These are phyloP conservation scores for Neoarius graeffei DNA, from an alignment of 2,113 vertebrate genomes.

Conservation along the genomic window DNA sequence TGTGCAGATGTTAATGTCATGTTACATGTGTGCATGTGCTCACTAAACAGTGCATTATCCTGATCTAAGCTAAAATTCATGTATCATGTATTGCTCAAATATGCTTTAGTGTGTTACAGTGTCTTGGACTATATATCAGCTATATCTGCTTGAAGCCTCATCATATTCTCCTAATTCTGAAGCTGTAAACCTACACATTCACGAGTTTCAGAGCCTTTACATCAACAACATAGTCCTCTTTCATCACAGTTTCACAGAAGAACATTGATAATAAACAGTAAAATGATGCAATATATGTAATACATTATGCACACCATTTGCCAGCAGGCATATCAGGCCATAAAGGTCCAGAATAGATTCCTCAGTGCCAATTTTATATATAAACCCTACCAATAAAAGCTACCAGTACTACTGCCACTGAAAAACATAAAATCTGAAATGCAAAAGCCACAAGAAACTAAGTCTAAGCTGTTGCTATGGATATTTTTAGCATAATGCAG, in stretches of 20 bases:
- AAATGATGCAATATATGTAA: slow-evolving; percentile 8
- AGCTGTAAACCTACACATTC: slow-evolving; percentile 17
- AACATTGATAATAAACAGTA: slow-evolving; percentile 27
- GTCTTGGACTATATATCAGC: neutral
- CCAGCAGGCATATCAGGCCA: slow-evolving; percentile 34
- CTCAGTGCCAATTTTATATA: slow-evolving; percentile 50
- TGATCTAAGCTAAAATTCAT: neutral
- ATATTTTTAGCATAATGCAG: slow-evolving; percentile 38
- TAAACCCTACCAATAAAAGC: slow-evolving; percentile 9
- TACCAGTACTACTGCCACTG: neutral
- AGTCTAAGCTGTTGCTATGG: slow-evolving; percentile 52
- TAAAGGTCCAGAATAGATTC: slow-evolving; percentile 33
- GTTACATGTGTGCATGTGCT: neutral
- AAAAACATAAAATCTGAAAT: slow-evolving; percentile 5
- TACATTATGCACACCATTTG: slow-evolving; percentile 2
- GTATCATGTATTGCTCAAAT: neutral
- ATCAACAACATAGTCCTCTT: neutral
- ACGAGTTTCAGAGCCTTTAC: neutral
- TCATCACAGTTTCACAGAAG: slow-evolving; percentile 17
- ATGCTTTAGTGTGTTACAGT: neutral
- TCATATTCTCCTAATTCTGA: neutral
- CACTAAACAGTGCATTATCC: neutral
- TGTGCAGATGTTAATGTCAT: slow-evolving; percentile 3
- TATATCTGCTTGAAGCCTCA: slow-evolving; percentile 26
- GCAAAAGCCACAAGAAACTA: neutral